Conservation (phyloP, 2,113 vertebrate species). For the Callorhinus ursinus region DNA sequence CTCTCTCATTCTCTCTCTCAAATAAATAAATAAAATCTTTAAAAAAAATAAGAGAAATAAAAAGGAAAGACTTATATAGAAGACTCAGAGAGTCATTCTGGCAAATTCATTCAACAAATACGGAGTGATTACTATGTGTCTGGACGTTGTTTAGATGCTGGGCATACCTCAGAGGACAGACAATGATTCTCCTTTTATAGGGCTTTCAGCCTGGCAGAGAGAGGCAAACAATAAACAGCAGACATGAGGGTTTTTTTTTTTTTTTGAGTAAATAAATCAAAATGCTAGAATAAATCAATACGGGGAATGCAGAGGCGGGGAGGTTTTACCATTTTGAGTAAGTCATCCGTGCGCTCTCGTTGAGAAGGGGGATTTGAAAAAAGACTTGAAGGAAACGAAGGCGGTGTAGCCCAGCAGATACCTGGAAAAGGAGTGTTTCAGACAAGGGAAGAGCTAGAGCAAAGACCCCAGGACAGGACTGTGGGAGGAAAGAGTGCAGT, state of each 20-base stretch:
- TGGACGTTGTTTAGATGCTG: not conserved
- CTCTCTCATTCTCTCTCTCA: no score
- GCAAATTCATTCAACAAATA: not conserved
- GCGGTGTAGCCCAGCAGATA: not conserved
- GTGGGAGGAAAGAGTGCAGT: not conserved
- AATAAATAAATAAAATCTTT: no score
- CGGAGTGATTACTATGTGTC: not conserved
- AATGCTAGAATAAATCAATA: not conserved
- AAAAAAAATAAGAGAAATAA: not conserved
- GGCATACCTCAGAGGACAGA: not conserved
- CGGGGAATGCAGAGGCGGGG: not conserved
- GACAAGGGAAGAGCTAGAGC: not conserved
- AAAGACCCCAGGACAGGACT: not conserved
- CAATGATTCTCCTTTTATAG: not conserved
- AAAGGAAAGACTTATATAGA: not conserved
- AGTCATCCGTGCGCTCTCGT: not conserved
- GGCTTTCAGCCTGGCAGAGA: not conserved
- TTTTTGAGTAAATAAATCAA: not conserved
- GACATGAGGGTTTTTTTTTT: not conserved
- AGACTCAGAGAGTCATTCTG: not conserved
- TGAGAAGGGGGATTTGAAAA: not conserved
- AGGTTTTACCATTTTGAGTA: not conserved
- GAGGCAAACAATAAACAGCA: not conserved
- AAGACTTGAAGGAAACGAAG: not conserved
- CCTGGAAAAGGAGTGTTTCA: not conserved